Conservation (phyloP, 2,888 invertebrate genomes). For the Sesia apiformis region DNA sequence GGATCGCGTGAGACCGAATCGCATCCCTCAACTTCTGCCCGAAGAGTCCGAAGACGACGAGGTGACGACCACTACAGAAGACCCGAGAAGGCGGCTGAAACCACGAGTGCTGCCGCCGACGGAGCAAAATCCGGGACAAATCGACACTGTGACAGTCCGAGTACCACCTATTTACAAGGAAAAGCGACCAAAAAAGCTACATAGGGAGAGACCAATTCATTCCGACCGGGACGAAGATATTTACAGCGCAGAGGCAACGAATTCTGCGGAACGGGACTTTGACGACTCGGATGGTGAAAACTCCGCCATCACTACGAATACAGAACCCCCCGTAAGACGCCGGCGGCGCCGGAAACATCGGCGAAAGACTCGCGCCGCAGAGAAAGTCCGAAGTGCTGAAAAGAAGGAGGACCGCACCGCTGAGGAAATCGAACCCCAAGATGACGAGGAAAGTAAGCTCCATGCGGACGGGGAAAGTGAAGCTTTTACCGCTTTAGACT, state of each 20-base stretch:
- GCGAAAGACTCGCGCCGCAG: slow-evolving; percentile 35
- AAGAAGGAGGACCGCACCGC: not conserved
- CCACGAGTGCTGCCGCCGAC: slow-evolving; percentile 65
- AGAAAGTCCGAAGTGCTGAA: not conserved
- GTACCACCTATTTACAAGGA: slow-evolving; percentile 66
- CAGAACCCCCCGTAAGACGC: slow-evolving; percentile 35
- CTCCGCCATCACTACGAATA: slow-evolving; percentile 27
- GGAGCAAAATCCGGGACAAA: slow-evolving; percentile 63
- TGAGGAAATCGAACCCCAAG: not conserved
- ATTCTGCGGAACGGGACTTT: slow-evolving; percentile 21
- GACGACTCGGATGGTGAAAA: slow-evolving; percentile 39
- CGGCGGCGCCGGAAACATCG: slow-evolving; percentile 41
- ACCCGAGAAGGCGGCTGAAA: slow-evolving; percentile 46
- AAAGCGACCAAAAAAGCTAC: slow-evolving; percentile 56
- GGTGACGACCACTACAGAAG: slow-evolving; percentile 58
- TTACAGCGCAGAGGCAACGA: slow-evolving; percentile 12
- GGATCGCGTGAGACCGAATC: slow-evolving; percentile 27
- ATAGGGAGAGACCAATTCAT: slow-evolving; percentile 35
- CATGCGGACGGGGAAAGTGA: slow-evolving; percentile 14
- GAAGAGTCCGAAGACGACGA: slow-evolving; percentile 47
- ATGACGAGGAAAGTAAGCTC: slow-evolving; percentile 5
- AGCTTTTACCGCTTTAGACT: slow-evolving; percentile 38
- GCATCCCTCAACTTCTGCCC: slow-evolving; percentile 23
- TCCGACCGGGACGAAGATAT: slow-evolving; percentile 20
- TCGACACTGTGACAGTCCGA: slow-evolving; percentile 65